These are phyloP conservation scores for Acanthopagrus latus DNA, from an alignment of 2,797 vertebrate genomes.

Conservation along the genomic window DNA sequence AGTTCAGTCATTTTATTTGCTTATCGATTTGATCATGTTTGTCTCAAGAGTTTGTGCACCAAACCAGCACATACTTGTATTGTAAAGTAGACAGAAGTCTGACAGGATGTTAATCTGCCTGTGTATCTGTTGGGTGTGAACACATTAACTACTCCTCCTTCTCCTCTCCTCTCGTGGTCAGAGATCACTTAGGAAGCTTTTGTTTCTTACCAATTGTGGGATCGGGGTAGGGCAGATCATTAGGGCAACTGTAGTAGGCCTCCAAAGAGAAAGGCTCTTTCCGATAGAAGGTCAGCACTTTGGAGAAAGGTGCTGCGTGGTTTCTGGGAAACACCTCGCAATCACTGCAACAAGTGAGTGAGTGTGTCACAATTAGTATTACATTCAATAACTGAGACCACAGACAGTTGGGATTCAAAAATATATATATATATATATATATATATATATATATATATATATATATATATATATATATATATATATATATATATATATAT, in stretches of 20 bases:
- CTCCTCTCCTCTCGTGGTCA: neutral
- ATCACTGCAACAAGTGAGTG: slow-evolving; percentile 85
- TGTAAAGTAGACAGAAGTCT: neutral
- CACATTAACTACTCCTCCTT: neutral
- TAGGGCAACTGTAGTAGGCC: slow-evolving; percentile 92
- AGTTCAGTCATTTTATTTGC: neutral
- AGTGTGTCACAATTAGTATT: neutral
- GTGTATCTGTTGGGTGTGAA: neutral
- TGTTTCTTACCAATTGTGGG: slow-evolving; percentile 90
- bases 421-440: too few species aligned
- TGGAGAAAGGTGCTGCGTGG: slow-evolving; percentile 96
- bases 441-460: too few species aligned
- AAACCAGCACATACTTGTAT: neutral
- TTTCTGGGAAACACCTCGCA: slow-evolving; percentile 97
- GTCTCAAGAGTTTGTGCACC: neutral
- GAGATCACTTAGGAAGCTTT: neutral
- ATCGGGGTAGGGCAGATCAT: slow-evolving; percentile 95
- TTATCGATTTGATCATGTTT: neutral
- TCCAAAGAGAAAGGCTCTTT: slow-evolving; percentile 96
- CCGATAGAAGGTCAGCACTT: slow-evolving; percentile 97
- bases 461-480: too few species aligned
- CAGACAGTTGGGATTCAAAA: fast-evolving
- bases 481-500: too few species aligned
- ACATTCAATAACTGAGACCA: neutral
- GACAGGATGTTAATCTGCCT: neutral